Evolutionary conservation across 2,797 vertebrate genomes (phyloP).

Genomic region (Gobionotothen gibberifrons): DNA sequence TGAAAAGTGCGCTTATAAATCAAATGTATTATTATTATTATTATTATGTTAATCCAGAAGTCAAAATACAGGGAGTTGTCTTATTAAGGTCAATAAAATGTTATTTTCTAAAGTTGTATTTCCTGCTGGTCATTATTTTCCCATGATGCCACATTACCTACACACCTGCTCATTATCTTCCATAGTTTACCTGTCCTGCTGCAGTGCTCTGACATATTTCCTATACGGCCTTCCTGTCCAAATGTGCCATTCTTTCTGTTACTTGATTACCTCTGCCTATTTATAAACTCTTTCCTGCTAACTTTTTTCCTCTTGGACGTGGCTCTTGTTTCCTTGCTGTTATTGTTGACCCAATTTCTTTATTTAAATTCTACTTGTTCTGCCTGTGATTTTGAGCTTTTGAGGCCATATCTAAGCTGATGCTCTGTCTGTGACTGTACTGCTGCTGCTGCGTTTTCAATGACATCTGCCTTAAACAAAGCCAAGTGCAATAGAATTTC

Average conservation of each 20-base stretch:
- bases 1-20: too few relatives aligned
- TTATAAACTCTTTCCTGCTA: constrained; percentile 28
- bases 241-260: constrained; percentile 18
- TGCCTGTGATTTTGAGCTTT: not conserved
- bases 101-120: not conserved
- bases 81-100: not conserved
- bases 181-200: constrained; percentile 2
- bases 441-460: not conserved
- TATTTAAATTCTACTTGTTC: constrained; percentile 21
- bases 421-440: not conserved
- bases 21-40: too few relatives aligned
- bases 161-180: constrained; percentile 26
- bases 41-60: not conserved
- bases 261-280: constrained; percentile 25
- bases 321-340: constrained; percentile 16
- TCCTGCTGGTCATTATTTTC: not conserved
- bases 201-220: constrained; percentile 16
- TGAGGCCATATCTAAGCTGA: not conserved
- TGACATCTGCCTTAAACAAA: constrained; percentile 6
- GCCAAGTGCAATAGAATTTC: constrained; percentile 3
- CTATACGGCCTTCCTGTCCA: constrained; percentile 10
- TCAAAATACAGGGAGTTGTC: not conserved
- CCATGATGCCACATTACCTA: not conserved
- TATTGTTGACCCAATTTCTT: constrained; percentile 35
- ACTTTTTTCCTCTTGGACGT: not conserved